Evolutionary conservation across 2,113 vertebrate species (phyloP).

Genomic region (Atrichornis clamosus): DNA sequence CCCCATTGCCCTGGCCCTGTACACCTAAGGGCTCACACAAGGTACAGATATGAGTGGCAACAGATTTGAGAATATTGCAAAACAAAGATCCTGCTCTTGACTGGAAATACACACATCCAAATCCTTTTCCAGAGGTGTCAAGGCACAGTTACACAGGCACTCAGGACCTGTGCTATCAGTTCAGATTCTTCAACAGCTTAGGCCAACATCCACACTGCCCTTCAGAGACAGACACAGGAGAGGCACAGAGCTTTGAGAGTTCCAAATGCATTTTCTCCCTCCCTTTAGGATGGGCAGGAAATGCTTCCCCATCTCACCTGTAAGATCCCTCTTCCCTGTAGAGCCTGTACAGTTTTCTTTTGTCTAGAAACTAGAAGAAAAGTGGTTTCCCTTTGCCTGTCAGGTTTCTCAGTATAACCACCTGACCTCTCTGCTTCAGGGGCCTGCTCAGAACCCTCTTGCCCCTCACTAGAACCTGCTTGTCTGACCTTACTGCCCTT

Average conservation of each 20-base stretch:
- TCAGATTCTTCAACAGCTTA: neutral
- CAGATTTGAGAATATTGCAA: neutral
- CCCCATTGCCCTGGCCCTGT: neutral
- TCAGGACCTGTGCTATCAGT: neutral
- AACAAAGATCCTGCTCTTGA: neutral
- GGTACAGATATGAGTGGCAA: neutral
- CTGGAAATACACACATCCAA: too few relatives aligned
- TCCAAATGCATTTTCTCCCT: neutral
- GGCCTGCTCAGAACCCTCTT: neutral
- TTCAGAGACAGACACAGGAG: neutral
- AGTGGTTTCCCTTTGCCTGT: neutral
- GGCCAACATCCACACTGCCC: accelerated
- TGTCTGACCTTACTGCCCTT: neutral
- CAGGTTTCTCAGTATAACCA: neutral
- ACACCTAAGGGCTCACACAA: neutral
- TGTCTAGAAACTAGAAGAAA: accelerated
- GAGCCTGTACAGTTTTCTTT: neutral
- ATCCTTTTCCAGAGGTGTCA: neutral
- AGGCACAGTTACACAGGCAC: neutral
- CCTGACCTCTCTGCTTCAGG: neutral
- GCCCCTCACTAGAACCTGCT: too few relatives aligned
- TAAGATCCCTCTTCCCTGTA: neutral
- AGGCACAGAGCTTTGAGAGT: neutral
- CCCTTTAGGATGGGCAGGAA: neutral
- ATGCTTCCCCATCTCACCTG: accelerated